These are phyloP conservation scores for Xenopus petersii DNA, from an alignment of 2,797 vertebrate genomes.

Conservation along the genomic window DNA sequence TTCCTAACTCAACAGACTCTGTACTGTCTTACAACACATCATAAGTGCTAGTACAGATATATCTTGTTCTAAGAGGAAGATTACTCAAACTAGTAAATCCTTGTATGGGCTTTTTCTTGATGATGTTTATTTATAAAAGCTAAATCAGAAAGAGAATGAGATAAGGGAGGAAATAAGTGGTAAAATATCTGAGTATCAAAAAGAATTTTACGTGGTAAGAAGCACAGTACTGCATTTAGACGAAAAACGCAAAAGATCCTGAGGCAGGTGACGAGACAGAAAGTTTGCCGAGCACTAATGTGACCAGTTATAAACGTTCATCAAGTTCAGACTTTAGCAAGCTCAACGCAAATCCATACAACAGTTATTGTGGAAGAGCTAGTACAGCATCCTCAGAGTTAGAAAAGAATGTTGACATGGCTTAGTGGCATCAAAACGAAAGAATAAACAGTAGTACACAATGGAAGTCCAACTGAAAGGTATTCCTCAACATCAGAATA, in stretches of 20 bases:
- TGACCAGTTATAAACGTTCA: slow-evolving; percentile 39
- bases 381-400: slow-evolving; percentile 58
- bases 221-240: slow-evolving; percentile 90
- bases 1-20: slow-evolving; percentile 60
- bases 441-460: slow-evolving; percentile 53
- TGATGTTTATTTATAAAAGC: slow-evolving; percentile 80
- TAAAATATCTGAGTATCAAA: slow-evolving; percentile 80
- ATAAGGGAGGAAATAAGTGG: slow-evolving; percentile 84
- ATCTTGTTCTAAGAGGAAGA: slow-evolving; percentile 44
- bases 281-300: slow-evolving; percentile 49
- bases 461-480: slow-evolving; percentile 57
- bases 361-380: slow-evolving; percentile 58
- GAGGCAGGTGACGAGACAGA: slow-evolving; percentile 61
- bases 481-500: slow-evolving; percentile 63
- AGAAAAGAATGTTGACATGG: slow-evolving; percentile 76
- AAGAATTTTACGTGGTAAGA: slow-evolving; percentile 87
- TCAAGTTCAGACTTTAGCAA: slow-evolving; percentile 54
- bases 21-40: slow-evolving; percentile 55
- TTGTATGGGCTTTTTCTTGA: slow-evolving; percentile 91
- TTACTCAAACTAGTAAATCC: slow-evolving; percentile 79
- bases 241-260: slow-evolving; percentile 80
- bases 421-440: slow-evolving; percentile 75
- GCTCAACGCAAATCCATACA: slow-evolving; percentile 54
- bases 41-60: slow-evolving; percentile 37
- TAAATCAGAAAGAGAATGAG: slow-evolving; percentile 79